These are phyloP conservation scores for Melieria picta DNA, from an alignment of 2,888 invertebrate species.

Conservation along the genomic window DNA sequence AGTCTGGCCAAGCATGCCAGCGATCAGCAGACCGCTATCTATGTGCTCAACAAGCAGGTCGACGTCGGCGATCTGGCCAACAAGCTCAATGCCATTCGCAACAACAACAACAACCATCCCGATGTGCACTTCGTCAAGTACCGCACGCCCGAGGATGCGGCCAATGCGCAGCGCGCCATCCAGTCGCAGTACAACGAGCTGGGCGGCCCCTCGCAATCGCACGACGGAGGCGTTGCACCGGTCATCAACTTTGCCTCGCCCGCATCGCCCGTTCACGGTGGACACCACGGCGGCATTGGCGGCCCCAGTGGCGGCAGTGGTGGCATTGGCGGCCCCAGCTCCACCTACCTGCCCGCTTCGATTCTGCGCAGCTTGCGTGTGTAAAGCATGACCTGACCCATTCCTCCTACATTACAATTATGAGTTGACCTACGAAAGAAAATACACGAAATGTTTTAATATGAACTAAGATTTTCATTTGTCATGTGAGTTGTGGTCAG, in stretches of 20 bases:
- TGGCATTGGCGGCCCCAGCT: conserved; percentile 25
- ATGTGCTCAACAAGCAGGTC: conserved; percentile 45
- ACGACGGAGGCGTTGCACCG: conserved; percentile 47
- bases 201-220: conserved; percentile 43
- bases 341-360: conserved; percentile 54
- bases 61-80: conserved; percentile 42
- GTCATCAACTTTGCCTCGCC: conserved; percentile 43
- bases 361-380: conserved; percentile 55
- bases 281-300: background rate
- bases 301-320: background rate
- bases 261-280: conserved; percentile 14
- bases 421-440: too few species aligned
- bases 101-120: conserved; percentile 44
- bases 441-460: too few species aligned
- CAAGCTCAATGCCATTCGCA: conserved; percentile 33
- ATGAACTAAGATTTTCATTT: too few species aligned
- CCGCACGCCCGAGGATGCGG: conserved; percentile 50
- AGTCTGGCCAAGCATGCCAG: conserved; percentile 40
- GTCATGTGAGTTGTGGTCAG: too few species aligned
- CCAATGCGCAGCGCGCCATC: conserved; percentile 48
- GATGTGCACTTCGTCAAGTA: conserved; percentile 54
- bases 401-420: too few species aligned
- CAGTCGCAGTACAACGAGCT: conserved; percentile 49
- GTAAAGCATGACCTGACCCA: background rate
- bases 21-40: conserved; percentile 44